phyloP scores from a whole-genome alignment of 2,888 invertebrate species.

The Plebejus melissa region DNA sequence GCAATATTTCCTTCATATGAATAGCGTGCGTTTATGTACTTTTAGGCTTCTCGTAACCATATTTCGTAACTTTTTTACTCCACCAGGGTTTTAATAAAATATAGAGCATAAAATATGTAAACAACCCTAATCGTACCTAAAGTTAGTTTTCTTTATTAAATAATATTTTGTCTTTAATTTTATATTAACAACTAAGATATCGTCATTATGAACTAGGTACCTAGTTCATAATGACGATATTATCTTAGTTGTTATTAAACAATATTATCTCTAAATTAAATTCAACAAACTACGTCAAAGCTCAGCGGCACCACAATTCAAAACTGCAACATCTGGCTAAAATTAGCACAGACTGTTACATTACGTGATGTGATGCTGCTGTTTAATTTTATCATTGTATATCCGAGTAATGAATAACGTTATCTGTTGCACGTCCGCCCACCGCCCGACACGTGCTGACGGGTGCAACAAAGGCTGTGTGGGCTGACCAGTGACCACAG shows the following conservation, averaged over 20 bases:
- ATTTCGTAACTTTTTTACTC: neutral
- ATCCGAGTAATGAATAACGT: neutral
- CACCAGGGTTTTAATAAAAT: neutral
- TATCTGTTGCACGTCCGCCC: conserved; percentile 7
- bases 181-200: no score
- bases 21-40: neutral
- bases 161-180: no score
- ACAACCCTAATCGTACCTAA: no score
- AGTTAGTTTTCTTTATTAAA: no score
- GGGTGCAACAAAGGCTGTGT: neutral
- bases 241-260: no score
- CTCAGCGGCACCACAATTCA: neutral
- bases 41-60: conserved; percentile 3
- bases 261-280: neutral
- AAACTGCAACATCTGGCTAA: neutral
- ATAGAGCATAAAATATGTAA: neutral
- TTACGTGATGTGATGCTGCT: neutral
- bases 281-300: neutral
- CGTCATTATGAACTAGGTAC: no score
- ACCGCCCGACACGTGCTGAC: neutral
- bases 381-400: conserved; percentile 11
- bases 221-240: no score
- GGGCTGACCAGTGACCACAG: neutral
- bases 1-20: conserved; percentile 27
- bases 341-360: neutral